A percentile compares a stretch with the other conserved stretches of the same genome.
These are phyloP conservation scores for Thaleichthys pacificus DNA, from an alignment of 2,797 vertebrate species.

Conservation along the genomic window DNA sequence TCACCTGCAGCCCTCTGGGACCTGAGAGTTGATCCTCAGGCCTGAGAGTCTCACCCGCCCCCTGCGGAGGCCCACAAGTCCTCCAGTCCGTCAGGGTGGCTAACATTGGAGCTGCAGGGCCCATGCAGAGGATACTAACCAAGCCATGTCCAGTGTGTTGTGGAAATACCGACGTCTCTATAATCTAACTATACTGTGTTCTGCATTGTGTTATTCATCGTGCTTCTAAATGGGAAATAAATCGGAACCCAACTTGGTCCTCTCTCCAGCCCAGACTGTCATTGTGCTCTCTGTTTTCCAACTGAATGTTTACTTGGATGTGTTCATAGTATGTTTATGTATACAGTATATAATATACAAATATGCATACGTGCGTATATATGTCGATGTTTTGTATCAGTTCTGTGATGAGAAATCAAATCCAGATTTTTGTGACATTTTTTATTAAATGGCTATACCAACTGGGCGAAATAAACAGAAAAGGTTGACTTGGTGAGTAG, in stretches of 20 bases:
- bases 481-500: slow-evolving; percentile 46
- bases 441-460: slow-evolving; percentile 67
- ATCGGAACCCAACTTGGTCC: slow-evolving; percentile 53
- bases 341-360: slow-evolving; percentile 57
- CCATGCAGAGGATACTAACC: slow-evolving; percentile 17
- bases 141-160: slow-evolving; percentile 24
- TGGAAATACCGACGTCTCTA: slow-evolving; percentile 52
- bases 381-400: slow-evolving; percentile 65
- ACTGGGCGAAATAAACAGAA: slow-evolving; percentile 63
- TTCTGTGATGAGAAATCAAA: slow-evolving; percentile 70
- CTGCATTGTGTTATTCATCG: slow-evolving; percentile 64
- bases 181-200: slow-evolving; percentile 63
- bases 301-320: slow-evolving; percentile 73
- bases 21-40: not conserved
- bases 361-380: slow-evolving; percentile 66
- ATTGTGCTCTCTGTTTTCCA: slow-evolving; percentile 61
- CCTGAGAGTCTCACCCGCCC: not conserved
- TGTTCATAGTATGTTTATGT: slow-evolving; percentile 61
- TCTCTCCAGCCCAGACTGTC: slow-evolving; percentile 57
- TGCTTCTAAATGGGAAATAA: slow-evolving; percentile 70
- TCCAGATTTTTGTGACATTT: slow-evolving; percentile 69
- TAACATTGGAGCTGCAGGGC: slow-evolving; percentile 2
- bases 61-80: not conserved
- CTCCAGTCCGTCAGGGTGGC: slow-evolving; percentile 8
- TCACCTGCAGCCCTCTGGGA: slow-evolving; percentile 57